These are phyloP conservation scores for Orthosia cruda DNA, from an alignment of 2,888 invertebrate genomes.

Conservation along the genomic window DNA sequence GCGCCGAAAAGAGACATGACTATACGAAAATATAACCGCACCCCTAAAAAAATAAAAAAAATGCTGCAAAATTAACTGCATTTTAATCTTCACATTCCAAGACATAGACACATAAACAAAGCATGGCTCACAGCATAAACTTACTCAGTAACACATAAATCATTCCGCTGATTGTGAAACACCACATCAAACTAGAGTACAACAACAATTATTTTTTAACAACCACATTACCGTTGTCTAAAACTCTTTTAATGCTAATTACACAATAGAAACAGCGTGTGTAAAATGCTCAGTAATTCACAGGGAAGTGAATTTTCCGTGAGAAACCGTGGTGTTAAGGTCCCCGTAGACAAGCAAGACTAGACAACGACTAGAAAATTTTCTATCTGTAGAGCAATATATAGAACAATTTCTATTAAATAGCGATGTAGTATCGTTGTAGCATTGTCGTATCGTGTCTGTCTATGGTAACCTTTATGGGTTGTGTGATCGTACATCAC, in stretches of 20 bases:
- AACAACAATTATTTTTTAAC: slow-evolving; percentile 32
- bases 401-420: background rate
- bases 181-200: slow-evolving; percentile 17
- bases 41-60: too few species aligned
- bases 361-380: too few species aligned
- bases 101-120: background rate
- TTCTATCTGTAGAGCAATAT: background rate
- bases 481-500: slow-evolving; percentile 46
- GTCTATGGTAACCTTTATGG: slow-evolving; percentile 39
- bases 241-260: slow-evolving; percentile 47
- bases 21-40: too few species aligned
- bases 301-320: slow-evolving; percentile 67
- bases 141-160: slow-evolving; percentile 31
- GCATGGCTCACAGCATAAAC: background rate
- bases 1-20: too few species aligned
- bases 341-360: background rate
- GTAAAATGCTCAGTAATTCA: slow-evolving; percentile 57
- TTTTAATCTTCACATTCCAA: background rate
- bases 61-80: background rate
- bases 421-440: background rate
- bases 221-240: slow-evolving; percentile 37
- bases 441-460: background rate
- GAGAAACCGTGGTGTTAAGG: slow-evolving; percentile 50
- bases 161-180: slow-evolving; percentile 22
- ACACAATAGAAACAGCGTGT: slow-evolving; percentile 47